Evolutionary conservation across 2,797 vertebrate genomes (phyloP), one percentile per base, ranked within the genome.

Genomic region (Tadarida brasiliensis): DNA sequence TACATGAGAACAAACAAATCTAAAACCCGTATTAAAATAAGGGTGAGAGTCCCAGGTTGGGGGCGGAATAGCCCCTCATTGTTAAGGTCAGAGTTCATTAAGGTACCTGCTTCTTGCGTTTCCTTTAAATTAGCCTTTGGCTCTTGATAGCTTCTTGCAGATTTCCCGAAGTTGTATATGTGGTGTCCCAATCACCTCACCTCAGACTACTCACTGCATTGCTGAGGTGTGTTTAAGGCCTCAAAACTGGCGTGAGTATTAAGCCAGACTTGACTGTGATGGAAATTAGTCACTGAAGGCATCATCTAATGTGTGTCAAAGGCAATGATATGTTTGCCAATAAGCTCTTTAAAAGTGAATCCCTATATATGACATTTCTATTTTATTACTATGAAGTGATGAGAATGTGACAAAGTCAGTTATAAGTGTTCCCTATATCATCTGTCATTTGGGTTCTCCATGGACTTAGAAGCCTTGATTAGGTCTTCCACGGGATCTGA

Each of bases 261-360:
- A 63, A 90, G 35, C 87, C 88, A 90, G 39, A 94, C 73, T 91
- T 65, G 95, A 82, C 95, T 90, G 51, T 57, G 44, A 94, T 51
- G 47, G 33, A 88, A 91, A 73, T 88, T 93, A 95, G 68, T 90
- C 67, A 49, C 59, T 73, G 65, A 86, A 85, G 44, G 59, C 68
- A 84, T 90, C 57, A 44, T 33, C 85, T 47, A 77, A 1, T 85
- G 44, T 89, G 82, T 96, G 49, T 95, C 94, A 93, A 95, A 92
- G 56, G 26, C 63, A 97, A 67, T 95, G 88, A 61, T 3, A 76
- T 92, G 81, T 92, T 94, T 97, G 61, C 57, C 57, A 95, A 30
- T 80, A 92, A 90, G 70, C 16, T 51, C 86, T 93, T 90, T 88
- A 90, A 87, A 82, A 94, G 39, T 10, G 65, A 84, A 88, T 94